Conservation (phyloP, 2,113 vertebrate genomes). For the Microtus montanus region DNA sequence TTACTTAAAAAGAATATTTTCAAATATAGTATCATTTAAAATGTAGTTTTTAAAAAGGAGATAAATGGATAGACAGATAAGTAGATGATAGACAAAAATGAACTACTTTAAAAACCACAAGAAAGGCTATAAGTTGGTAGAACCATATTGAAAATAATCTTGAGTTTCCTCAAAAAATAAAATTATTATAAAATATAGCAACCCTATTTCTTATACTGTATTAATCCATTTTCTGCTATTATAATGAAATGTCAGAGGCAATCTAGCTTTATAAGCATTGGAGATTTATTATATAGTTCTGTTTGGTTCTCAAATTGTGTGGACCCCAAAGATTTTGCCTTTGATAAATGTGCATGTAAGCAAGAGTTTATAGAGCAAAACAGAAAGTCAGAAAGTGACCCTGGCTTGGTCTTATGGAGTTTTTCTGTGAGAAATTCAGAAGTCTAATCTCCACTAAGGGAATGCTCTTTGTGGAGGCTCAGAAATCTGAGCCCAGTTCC, state of each 20-base stretch:
- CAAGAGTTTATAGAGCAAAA: neutral
- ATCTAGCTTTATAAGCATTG: neutral
- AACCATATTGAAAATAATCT: neutral
- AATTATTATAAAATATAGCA: neutral
- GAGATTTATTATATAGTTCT: neutral
- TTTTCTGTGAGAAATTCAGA: neutral
- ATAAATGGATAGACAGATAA: neutral
- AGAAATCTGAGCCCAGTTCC: too few relatives aligned
- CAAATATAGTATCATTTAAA: neutral
- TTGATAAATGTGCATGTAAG: neutral
- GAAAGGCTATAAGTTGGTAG: neutral
- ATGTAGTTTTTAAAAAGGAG: conserved; percentile 10
- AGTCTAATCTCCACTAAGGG: neutral
- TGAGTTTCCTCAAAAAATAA: neutral
- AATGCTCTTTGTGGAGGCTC: too few relatives aligned
- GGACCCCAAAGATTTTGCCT: neutral
- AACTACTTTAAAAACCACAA: neutral
- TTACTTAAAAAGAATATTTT: neutral
- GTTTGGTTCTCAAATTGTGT: neutral
- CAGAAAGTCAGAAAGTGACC: neutral
- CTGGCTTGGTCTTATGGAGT: neutral
- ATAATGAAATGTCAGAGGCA: neutral
- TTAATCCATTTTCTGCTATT: neutral
- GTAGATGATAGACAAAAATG: neutral
- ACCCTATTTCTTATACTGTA: neutral